Conservation (phyloP, 1,140 invertebrate species). For the Drosophila ananassae region DNA sequence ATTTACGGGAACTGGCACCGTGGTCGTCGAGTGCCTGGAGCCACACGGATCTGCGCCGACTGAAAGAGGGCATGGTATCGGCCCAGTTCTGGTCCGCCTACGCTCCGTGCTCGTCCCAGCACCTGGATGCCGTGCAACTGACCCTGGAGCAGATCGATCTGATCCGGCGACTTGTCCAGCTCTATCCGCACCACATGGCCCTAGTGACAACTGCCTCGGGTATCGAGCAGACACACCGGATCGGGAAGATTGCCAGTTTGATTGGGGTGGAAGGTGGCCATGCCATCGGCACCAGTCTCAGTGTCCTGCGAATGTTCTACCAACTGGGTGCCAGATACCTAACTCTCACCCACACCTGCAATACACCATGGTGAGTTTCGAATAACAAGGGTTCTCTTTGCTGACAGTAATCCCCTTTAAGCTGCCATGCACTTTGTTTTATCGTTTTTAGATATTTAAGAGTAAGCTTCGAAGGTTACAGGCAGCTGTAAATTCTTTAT, state of each 20-base stretch:
- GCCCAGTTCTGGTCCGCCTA: conserved; percentile 95
- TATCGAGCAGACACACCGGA: conserved; percentile 87
- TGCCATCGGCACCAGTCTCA: conserved; percentile 92
- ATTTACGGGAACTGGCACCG: conserved; percentile 88
- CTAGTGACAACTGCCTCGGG: conserved; percentile 90
- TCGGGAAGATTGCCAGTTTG: conserved; percentile 88
- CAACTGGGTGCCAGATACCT: conserved; percentile 92
- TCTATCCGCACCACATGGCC: conserved; percentile 91
- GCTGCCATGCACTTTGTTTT: background rate
- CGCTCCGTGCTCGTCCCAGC: conserved; percentile 92
- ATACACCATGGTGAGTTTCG: conserved; percentile 91
- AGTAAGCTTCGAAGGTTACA: too few species aligned
- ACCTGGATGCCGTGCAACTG: conserved; percentile 92
- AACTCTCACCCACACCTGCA: conserved; percentile 94
- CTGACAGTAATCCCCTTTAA: background rate
- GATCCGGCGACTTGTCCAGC: conserved; percentile 92
- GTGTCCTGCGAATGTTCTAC: conserved; percentile 92
- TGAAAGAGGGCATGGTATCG: conserved; percentile 90
- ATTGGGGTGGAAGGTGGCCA: conserved; percentile 94
- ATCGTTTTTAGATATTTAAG: too few species aligned
- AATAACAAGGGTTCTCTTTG: background rate
- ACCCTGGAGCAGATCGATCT: conserved; percentile 94
- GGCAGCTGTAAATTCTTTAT: too few species aligned
- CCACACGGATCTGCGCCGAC: conserved; percentile 90
- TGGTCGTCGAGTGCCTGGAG: conserved; percentile 92